Percentiles rank a stretch among this genome's conserved stretches.
These are phyloP conservation scores for Cyanoramphus novaezelandiae DNA, from an alignment of 2,113 vertebrate species.

Conservation along the genomic window DNA sequence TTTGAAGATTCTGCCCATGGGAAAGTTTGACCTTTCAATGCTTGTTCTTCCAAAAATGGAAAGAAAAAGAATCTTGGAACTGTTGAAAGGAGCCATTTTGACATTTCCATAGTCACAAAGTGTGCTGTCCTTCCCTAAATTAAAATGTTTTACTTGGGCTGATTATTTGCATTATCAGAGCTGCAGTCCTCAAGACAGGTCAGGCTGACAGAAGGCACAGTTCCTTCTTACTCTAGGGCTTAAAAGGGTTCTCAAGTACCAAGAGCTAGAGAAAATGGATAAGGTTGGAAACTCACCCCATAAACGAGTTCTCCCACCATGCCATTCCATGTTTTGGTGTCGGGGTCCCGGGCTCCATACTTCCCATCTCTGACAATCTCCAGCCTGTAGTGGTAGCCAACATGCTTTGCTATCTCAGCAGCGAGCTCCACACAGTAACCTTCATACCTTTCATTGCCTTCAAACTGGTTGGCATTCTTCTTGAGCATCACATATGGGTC, in stretches of 20 bases:
- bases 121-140: not conserved
- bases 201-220: not conserved
- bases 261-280: not conserved
- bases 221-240: not conserved
- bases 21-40: conserved; percentile 21
- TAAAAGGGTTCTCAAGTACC: not conserved
- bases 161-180: not conserved
- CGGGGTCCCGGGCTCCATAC: conserved; percentile 91
- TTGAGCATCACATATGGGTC: conserved; percentile 98
- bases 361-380: conserved; percentile 95
- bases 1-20: not conserved
- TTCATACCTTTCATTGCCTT: conserved; percentile 93
- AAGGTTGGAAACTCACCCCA: conserved; percentile 80
- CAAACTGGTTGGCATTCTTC: conserved; percentile 92
- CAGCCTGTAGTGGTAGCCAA: conserved; percentile 93
- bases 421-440: conserved; percentile 97
- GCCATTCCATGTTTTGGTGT: conserved; percentile 96
- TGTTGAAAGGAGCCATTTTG: not conserved
- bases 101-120: conserved; percentile 19
- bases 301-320: conserved; percentile 99
- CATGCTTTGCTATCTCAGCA: conserved; percentile 95
- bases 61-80: not conserved
- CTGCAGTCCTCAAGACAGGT: not conserved
- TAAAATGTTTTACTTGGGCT: not conserved
- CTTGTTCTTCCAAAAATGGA: not conserved